phyloP scores from a whole-genome alignment of 2,113 vertebrate genomes.

The Fulmarus glacialis region DNA sequence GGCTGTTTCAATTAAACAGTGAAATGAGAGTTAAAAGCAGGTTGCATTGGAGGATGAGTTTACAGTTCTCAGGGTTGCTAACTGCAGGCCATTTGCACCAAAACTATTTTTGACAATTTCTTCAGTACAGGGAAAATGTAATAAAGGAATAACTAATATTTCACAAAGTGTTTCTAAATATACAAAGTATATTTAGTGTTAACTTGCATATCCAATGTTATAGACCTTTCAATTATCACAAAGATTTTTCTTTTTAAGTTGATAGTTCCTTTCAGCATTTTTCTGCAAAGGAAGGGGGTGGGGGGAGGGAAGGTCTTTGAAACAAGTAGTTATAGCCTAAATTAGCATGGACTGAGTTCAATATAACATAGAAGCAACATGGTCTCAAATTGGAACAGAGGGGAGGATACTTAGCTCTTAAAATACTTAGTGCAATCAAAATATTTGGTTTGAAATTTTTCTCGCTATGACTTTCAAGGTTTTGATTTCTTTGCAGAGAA shows the following conservation, averaged over 20 bases:
- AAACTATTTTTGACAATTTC: not conserved
- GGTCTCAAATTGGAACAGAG: not conserved
- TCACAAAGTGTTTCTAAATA: not conserved
- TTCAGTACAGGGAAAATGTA: not conserved
- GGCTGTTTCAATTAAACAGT: not conserved
- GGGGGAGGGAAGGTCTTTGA: too few relatives aligned
- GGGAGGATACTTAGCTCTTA: not conserved
- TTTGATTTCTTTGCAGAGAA: not conserved
- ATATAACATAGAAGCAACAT: not conserved
- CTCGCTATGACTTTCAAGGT: not conserved
- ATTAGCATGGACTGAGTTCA: not conserved
- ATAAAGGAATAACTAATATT: not conserved
- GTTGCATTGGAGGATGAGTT: not conserved
- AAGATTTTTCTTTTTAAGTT: not conserved
- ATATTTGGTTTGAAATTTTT: not conserved
- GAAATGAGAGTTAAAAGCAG: not conserved
- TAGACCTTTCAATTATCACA: not conserved
- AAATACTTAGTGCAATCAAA: not conserved
- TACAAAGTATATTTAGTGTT: not conserved
- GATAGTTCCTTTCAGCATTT: not conserved
- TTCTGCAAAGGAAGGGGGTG: not conserved
- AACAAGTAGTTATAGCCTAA: not conserved
- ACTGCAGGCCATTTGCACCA: not conserved
- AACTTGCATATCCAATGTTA: not conserved
- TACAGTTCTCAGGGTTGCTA: not conserved